Conservation (phyloP, 1,140 invertebrate species). For the Argopecten irradians region DNA sequence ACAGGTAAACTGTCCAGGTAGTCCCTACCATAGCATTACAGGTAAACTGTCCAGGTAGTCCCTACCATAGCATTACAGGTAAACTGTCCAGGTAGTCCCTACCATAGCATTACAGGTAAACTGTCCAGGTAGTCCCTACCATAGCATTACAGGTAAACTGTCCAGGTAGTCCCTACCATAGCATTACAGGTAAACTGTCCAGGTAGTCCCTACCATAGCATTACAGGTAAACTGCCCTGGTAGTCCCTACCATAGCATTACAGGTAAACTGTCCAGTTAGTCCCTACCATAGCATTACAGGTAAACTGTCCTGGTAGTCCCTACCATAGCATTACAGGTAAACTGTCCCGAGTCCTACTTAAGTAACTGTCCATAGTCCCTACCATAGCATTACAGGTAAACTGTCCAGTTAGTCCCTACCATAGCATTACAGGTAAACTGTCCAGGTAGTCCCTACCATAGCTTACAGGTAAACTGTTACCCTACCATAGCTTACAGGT, state of each 20-base stretch:
- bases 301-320: neutral
- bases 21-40: constrained; percentile 43
- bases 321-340: constrained; percentile 44
- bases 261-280: neutral
- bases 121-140: neutral
- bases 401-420: neutral
- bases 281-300: constrained; percentile 44
- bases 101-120: constrained; percentile 43
- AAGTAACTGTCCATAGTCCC: no score
- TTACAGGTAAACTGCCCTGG: neutral
- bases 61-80: constrained; percentile 44
- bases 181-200: constrained; percentile 41
- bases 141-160: constrained; percentile 44
- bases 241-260: constrained; percentile 41
- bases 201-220: constrained; percentile 37
- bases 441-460: neutral
- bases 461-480: constrained; percentile 66
- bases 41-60: neutral
- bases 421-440: constrained; percentile 44
- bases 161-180: neutral
- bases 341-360: neutral
- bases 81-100: neutral
- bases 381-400: constrained; percentile 43
- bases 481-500: no score
- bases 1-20: neutral